A percentile compares a stretch with the other conserved stretches of the same genome.
phyloP scores from a whole-genome alignment of 2,888 invertebrate genomes.

The Anarsia innoxiella region DNA sequence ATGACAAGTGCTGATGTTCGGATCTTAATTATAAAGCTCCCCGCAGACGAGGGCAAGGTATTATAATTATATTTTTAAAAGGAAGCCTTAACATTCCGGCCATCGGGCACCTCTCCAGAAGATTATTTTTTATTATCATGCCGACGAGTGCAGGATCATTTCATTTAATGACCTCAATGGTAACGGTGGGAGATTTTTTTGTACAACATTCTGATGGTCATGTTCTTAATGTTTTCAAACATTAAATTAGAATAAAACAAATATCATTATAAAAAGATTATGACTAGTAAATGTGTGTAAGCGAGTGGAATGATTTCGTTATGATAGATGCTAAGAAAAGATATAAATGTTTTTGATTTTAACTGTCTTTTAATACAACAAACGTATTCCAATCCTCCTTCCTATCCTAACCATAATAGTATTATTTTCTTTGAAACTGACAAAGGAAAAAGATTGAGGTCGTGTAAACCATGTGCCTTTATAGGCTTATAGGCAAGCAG shows the following conservation, averaged over 20 bases:
- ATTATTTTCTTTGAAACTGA: too few species aligned
- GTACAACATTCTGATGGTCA: too few species aligned
- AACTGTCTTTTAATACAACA: too few species aligned
- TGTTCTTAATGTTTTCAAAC: constrained; percentile 1
- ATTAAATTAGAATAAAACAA: constrained; percentile 8
- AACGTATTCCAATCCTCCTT: too few species aligned
- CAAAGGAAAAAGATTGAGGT: too few species aligned
- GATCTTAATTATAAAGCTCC: constrained; percentile 5
- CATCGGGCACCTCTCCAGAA: not conserved
- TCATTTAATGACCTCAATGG: constrained; percentile 5
- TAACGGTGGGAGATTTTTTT: constrained; percentile 1
- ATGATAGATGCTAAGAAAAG: too few species aligned
- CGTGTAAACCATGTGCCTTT: too few species aligned
- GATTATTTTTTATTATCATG: not conserved
- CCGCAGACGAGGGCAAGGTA: too few species aligned
- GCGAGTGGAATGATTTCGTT: too few species aligned
- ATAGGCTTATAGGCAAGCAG: too few species aligned
- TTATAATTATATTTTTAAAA: constrained; percentile 1
- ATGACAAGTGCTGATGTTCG: constrained; percentile 8
- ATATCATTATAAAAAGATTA: constrained; percentile 8
- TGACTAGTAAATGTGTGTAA: not conserved
- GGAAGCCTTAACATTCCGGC: constrained; percentile 1
- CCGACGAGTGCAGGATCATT: constrained; percentile 3
- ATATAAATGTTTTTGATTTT: too few species aligned
- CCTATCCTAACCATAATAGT: too few species aligned